Evolutionary conservation across 2,113 vertebrate genomes (phyloP).

Genomic region (Triplophysa rosa): DNA sequence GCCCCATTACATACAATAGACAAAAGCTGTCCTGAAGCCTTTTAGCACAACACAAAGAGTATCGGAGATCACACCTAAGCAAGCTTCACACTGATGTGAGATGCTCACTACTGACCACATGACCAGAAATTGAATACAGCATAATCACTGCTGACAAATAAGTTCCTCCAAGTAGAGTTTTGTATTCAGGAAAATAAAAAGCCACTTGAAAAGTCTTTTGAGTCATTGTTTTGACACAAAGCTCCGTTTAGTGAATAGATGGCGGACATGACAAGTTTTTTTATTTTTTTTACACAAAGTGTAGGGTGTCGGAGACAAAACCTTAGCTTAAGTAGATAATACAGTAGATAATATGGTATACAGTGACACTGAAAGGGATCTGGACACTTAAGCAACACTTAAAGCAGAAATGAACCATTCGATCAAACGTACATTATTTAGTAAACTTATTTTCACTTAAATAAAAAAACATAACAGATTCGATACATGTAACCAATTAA

Average conservation of each 20-base stretch:
- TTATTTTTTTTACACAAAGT: not conserved
- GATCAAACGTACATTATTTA: too few relatives aligned
- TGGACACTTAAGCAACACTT: too few relatives aligned
- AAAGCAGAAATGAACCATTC: too few relatives aligned
- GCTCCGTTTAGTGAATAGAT: not conserved
- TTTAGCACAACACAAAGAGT: constrained; percentile 56
- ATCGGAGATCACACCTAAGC: constrained; percentile 54
- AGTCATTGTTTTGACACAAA: not conserved
- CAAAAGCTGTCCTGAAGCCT: constrained; percentile 56
- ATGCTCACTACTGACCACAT: constrained; percentile 7
- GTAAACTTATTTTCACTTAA: too few relatives aligned
- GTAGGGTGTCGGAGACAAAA: not conserved
- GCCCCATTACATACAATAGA: constrained; percentile 36
- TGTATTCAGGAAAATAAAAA: not conserved
- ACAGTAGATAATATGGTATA: too few relatives aligned
- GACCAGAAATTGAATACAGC: constrained; percentile 13
- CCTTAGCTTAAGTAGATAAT: not conserved
- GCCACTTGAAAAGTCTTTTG: not conserved
- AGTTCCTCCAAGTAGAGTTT: not conserved
- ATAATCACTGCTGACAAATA: constrained; percentile 13
- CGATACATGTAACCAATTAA: too few relatives aligned
- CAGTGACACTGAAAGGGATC: too few relatives aligned
- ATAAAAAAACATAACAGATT: too few relatives aligned
- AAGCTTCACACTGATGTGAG: constrained; percentile 21
- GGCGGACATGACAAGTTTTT: not conserved